Evolutionary conservation across 2,888 invertebrate genomes (phyloP), one percentile per base, ranked within the genome.

Genomic region (Euzophera pinguis): DNA sequence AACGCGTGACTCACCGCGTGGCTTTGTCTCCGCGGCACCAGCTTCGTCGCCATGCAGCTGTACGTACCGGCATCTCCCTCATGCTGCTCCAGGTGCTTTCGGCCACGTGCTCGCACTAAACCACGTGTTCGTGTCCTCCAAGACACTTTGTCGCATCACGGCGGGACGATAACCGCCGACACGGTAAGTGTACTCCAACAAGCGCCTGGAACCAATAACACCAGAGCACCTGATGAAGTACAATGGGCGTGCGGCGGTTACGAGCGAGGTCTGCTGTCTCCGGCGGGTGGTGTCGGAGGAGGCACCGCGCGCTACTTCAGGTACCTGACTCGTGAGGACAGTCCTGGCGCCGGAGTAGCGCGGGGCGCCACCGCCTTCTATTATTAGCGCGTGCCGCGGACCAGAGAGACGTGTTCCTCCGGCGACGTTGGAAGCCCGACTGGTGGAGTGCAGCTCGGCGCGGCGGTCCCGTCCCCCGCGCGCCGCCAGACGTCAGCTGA

Each of bases 181-280:
- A 96, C 95, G 96, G 95, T 95, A 96, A 96, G 96, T 97, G 97
- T 96, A 97, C 97, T 97, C 96, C 97, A 96, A 96, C 97, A 97
- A 96, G 96, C 97, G 97, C 97, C 97, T 96, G 97, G 97, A 95
- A 93, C 92, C 81, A 79, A 90, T 84, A 92, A 92, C 93, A 96
- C 97, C 97, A 97, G 97, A 97, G 97, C 97, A 97, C 97, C 97
- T 97, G 97, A 97, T 97, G 97, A 97, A 97, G 97, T 97, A 97
- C 97, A 97, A 97, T 97, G 95, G 95, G 95, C 96, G 96, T 96
- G 95, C 94, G 95, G 95, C 95, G 94, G 92, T 87, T 77, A 75
- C 55, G 56, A 56, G 72, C 66, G 57, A 53, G 57, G 55, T 52
- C 59, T 53, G 38, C 55, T 54, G 55, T 14, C 49, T 59, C 42